These are phyloP conservation scores for Acanthosepion esculentum DNA, from an alignment of 2,888 invertebrate genomes.

Conservation along the genomic window DNA sequence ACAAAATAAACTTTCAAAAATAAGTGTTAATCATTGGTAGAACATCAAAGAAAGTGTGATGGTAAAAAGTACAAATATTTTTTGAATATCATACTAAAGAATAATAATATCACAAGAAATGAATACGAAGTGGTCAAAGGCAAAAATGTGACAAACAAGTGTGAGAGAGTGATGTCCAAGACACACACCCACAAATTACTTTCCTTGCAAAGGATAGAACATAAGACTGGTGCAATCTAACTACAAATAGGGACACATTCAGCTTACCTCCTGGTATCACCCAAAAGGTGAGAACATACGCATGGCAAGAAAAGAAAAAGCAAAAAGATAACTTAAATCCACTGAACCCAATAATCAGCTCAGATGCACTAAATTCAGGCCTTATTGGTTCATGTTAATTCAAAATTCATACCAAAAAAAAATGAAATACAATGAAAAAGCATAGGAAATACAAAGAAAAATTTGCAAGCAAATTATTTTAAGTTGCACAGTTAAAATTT, in stretches of 20 bases:
- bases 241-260: not conserved
- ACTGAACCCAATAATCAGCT: not conserved
- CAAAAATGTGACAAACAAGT: not conserved
- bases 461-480: not conserved
- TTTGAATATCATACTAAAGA: too few species aligned
- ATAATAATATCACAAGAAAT: too few species aligned
- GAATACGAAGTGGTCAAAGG: too few species aligned
- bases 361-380: not conserved
- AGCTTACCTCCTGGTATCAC: not conserved
- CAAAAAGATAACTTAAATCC: not conserved
- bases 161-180: not conserved
- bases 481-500: not conserved
- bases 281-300: not conserved
- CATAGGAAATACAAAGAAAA: not conserved
- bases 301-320: not conserved
- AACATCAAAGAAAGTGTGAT: too few species aligned
- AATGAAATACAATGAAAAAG: not conserved
- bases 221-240: not conserved
- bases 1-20: too few species aligned
- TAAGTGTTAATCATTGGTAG: too few species aligned
- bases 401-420: not conserved
- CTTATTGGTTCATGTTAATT: not conserved
- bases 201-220: not conserved
- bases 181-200: not conserved
- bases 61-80: too few species aligned